Percentiles rank a stretch among this genome's conserved stretches.
These are phyloP conservation scores for Bombus impatiens DNA, from an alignment of 1,140 invertebrate species.

Conservation along the genomic window DNA sequence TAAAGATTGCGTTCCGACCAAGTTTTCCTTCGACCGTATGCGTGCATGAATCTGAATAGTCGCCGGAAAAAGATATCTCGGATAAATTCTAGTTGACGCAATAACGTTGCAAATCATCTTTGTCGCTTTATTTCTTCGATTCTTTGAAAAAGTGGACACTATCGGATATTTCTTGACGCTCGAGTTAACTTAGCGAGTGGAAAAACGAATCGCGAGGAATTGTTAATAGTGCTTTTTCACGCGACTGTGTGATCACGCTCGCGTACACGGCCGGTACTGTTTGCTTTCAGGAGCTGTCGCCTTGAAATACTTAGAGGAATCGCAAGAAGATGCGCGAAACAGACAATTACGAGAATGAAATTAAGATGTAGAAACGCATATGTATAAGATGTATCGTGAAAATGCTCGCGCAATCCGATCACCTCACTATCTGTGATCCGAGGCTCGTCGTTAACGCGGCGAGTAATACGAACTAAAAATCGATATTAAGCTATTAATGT, in stretches of 20 bases:
- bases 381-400: constrained; percentile 70
- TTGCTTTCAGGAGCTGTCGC: constrained; percentile 83
- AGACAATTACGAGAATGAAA: constrained; percentile 61
- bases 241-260: constrained; percentile 58
- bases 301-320: constrained; percentile 81
- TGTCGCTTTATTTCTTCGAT: too few relatives aligned
- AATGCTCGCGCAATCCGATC: constrained; percentile 79
- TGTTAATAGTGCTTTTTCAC: constrained; percentile 8
- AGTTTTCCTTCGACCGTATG: constrained; percentile 49
- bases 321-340: constrained; percentile 72
- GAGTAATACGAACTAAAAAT: constrained; percentile 81
- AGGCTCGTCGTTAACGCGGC: constrained; percentile 69
- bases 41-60: constrained; percentile 43
- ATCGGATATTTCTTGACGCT: not conserved
- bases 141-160: not conserved
- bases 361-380: constrained; percentile 56
- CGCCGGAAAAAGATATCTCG: not conserved
- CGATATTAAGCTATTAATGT: constrained; percentile 77
- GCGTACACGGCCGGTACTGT: constrained; percentile 78
- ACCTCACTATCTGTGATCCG: constrained; percentile 82
- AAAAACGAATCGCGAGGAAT: not conserved
- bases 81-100: too few relatives aligned
- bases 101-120: too few relatives aligned
- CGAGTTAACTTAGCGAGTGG: not conserved
- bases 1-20: constrained; percentile 56